Evolutionary conservation across 53 echinoderm and acorn worm species (phyloP).

Genomic region (Mesocentrotus franciscanus): DNA sequence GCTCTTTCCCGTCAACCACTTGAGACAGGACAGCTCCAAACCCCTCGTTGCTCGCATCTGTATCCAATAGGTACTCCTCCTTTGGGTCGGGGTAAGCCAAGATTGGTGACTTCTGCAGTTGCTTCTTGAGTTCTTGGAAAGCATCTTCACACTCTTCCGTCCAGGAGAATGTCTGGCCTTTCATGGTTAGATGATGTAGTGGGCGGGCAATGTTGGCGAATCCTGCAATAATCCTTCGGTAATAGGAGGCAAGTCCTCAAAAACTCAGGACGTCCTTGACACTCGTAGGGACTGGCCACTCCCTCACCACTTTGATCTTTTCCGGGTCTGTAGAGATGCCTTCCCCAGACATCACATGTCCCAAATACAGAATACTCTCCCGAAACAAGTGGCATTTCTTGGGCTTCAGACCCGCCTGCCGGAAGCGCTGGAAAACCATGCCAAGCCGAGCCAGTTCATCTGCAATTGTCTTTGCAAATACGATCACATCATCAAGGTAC

Average conservation of each 20-base stretch:
- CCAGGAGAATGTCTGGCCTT: too few species aligned
- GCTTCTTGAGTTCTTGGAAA: constrained; percentile 50
- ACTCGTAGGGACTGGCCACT: too few species aligned
- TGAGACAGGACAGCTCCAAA: constrained; percentile 69
- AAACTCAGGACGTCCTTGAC: too few species aligned
- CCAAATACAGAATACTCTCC: too few species aligned
- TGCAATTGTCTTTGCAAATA: constrained; percentile 64
- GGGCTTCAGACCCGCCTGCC: too few species aligned
- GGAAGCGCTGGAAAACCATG: constrained; percentile 54
- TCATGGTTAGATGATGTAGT: too few species aligned
- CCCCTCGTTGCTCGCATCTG: constrained; percentile 58
- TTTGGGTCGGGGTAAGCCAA: constrained; percentile 27
- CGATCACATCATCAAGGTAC: constrained; percentile 79
- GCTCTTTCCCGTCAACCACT: constrained; percentile 42
- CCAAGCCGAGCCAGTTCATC: constrained; percentile 59
- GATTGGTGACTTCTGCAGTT: constrained; percentile 46
- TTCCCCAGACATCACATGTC: too few species aligned
- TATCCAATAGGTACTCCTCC: constrained; percentile 55
- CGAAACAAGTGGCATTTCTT: too few species aligned
- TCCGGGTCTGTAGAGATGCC: too few species aligned
- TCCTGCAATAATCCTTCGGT: too few species aligned
- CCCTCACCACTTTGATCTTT: constrained; percentile 26
- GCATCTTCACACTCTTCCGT: constrained; percentile 59
- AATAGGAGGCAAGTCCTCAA: too few species aligned
- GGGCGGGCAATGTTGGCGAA: too few species aligned